A percentile compares a stretch with the other conserved stretches of the same genome.
phyloP scores from a whole-genome alignment of 2,113 vertebrate species.

The Conger conger region DNA sequence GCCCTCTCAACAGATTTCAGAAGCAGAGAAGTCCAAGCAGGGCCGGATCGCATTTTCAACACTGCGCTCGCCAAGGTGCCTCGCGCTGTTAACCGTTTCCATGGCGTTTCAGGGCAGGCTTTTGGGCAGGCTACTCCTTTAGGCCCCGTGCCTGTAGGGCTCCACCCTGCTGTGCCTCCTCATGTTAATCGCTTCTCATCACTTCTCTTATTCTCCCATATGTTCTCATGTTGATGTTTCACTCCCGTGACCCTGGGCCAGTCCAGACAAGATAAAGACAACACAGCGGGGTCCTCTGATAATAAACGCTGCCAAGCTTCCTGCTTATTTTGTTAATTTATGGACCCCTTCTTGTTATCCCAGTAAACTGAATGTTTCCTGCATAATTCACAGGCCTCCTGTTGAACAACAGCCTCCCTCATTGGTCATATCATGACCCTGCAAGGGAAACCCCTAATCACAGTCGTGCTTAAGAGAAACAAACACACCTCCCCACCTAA shows the following conservation, averaged over 20 bases:
- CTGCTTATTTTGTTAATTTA: constrained; percentile 9
- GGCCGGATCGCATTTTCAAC: constrained; percentile 26
- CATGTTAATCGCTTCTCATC: not conserved
- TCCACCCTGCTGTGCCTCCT: not conserved
- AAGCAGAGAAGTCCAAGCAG: constrained; percentile 24
- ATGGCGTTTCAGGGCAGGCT: not conserved
- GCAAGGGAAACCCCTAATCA: not conserved
- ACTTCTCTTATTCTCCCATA: not conserved
- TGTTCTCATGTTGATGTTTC: constrained; percentile 18
- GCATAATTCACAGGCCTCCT: not conserved
- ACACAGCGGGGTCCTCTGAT: not conserved
- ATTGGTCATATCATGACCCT: not conserved
- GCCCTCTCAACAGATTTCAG: constrained; percentile 28
- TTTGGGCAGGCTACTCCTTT: not conserved
- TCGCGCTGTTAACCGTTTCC: constrained; percentile 14
- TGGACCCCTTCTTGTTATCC: not conserved
- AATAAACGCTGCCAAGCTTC: constrained; percentile 12
- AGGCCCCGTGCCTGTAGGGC: not conserved
- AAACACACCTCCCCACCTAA: not conserved
- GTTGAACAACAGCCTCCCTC: not conserved
- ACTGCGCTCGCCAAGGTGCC: constrained; percentile 16
- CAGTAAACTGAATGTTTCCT: not conserved
- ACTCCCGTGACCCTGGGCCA: not conserved
- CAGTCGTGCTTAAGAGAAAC: not conserved
- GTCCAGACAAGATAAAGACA: constrained; percentile 10